Base-by-base conservation (phyloP, 2,888 invertebrate genomes). In the Synergus umbraculus region DNA sequence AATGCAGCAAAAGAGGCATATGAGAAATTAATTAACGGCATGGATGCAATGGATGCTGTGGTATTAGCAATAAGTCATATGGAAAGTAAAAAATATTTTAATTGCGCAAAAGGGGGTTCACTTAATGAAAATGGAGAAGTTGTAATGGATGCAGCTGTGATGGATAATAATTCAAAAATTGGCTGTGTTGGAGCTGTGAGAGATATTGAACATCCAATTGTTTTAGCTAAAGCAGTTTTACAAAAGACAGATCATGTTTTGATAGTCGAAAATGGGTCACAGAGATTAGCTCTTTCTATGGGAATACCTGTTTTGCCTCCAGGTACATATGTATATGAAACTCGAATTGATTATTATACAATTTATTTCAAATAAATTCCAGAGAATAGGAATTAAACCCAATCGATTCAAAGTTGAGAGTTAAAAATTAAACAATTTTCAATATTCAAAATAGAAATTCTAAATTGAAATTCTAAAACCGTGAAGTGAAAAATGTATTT, bases 121-220 rank as follows among this genome's bases (percentile, higher is more conserved):
- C 73, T 81, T 37, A 80, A 84, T 12, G 46, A 66, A 37, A 83
- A 85, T 37, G 83, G 81, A 4, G 80, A 86, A 15, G 43, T 65
- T 43, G 83, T 86, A 44, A 86, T 73, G 82, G 87, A 87, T 73
- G 89, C 88, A 5, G 85, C 81, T 43, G 84, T 88, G n/a, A 86
- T 86, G 85, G 85, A 85, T 12, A 82, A 79, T 46, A 69, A 81
- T 77, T 73, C 69, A 1, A 81, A 85, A 49, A 82, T 79, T 15
- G 89, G 89, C 15, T 86, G 83, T 15, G 84, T 89, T 2, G 89
- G 88, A 15, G 87, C 85, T 0, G 83, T 87, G 18, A 84, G 79
- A 37, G 81, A 86, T 15, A 83, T 86, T 78, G 83, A 83, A 73
- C 86, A 89, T 79, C 88, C 89, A 13, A 88, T 90, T 37, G 80